A percentile compares a stretch with the other conserved stretches of the same genome.
phyloP scores from a whole-genome alignment of 2,797 vertebrate genomes.

The Darevskia nairensis region DNA sequence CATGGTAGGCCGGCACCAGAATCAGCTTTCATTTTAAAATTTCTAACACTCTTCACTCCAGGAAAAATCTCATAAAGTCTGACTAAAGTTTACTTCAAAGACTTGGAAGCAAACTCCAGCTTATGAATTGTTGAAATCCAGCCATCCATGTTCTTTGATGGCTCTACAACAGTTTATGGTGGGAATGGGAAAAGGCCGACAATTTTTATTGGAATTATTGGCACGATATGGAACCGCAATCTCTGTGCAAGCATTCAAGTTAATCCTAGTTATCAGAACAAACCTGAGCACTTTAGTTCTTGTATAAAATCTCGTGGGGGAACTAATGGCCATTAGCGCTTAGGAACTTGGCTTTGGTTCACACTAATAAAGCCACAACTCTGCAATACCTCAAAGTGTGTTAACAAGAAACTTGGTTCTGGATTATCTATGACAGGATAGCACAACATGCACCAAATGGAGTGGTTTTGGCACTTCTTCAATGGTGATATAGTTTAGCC shows the following conservation, averaged over 20 bases:
- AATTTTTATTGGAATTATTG: conserved; percentile 2
- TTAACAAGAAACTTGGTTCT: background rate
- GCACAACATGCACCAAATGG: background rate
- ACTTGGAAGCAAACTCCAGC: background rate
- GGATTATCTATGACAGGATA: background rate
- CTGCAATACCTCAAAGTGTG: background rate
- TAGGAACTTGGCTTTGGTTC: background rate
- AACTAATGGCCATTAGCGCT: background rate
- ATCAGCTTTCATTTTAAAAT: background rate
- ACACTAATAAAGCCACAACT: background rate
- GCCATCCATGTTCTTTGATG: background rate
- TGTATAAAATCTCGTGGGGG: background rate
- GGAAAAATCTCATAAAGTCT: conserved; percentile 3
- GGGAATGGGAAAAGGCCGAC: background rate
- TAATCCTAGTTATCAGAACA: conserved; percentile 21
- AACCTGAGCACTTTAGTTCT: background rate
- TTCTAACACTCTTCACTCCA: background rate
- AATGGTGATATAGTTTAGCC: background rate
- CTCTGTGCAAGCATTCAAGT: background rate
- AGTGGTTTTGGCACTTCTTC: background rate
- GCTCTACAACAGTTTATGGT: background rate
- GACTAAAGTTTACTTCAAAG: background rate
- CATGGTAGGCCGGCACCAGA: background rate
- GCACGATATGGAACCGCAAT: background rate
- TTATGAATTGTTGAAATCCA: conserved; percentile 19